phyloP scores from a whole-genome alignment of 2,113 vertebrate species.

The Diglossa brunneiventris region DNA sequence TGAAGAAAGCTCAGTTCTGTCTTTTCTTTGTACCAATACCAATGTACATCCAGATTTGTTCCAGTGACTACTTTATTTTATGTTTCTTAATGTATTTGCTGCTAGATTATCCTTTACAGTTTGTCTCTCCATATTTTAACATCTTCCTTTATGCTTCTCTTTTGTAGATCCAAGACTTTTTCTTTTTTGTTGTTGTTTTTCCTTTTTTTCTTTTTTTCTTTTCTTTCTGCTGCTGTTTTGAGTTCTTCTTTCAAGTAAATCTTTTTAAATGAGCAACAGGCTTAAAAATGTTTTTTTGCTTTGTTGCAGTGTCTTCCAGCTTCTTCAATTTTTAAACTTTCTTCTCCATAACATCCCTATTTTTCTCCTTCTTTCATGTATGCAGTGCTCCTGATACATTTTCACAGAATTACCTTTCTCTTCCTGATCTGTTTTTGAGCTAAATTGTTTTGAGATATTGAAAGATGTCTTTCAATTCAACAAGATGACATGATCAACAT shows the following conservation, averaged over 20 bases:
- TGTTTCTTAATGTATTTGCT: not conserved
- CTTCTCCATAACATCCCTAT: not conserved
- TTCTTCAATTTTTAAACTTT: not conserved
- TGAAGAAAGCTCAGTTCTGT: not conserved
- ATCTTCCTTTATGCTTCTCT: not conserved
- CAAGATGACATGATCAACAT: not conserved
- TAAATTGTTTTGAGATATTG: not conserved
- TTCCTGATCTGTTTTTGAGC: not conserved
- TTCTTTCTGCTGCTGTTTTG: not conserved
- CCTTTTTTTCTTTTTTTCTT: fast-evolving
- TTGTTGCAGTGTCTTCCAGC: not conserved
- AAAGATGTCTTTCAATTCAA: not conserved
- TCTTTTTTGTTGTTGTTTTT: not conserved
- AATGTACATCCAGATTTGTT: not conserved
- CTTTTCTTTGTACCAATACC: not conserved
- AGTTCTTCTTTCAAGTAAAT: not conserved
- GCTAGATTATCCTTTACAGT: not conserved
- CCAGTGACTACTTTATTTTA: not conserved
- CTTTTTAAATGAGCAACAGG: not conserved
- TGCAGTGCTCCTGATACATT: not conserved
- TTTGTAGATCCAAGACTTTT: not conserved
- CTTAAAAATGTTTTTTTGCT: not conserved
- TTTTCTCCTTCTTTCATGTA: not conserved
- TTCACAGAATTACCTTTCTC: not conserved
- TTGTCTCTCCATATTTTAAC: not conserved